Percentiles rank a stretch among this genome's conserved stretches.
These are phyloP conservation scores for Meteorus cinctellus DNA, from an alignment of 2,888 invertebrate genomes.

Conservation along the genomic window DNA sequence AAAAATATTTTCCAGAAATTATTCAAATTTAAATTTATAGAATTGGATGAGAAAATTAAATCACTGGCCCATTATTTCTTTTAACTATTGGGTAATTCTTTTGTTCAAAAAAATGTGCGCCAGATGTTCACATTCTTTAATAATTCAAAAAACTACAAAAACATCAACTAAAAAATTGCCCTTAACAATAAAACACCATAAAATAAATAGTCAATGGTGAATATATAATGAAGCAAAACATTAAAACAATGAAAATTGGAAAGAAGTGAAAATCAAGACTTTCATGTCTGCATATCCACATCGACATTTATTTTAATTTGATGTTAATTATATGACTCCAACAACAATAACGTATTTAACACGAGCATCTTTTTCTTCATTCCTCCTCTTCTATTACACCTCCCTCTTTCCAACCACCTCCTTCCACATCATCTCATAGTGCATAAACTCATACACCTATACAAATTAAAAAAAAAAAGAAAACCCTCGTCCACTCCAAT, in stretches of 20 bases:
- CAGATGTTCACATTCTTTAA: too few relatives aligned
- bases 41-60: too few relatives aligned
- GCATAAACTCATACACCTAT: not conserved
- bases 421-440: not conserved
- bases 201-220: not conserved
- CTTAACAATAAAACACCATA: too few relatives aligned
- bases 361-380: not conserved
- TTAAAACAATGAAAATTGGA: not conserved
- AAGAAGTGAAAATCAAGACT: not conserved
- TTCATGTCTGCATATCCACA: not conserved
- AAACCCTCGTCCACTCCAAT: not conserved
- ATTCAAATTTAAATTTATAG: too few relatives aligned
- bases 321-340: not conserved
- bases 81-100: too few relatives aligned
- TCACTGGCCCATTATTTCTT: too few relatives aligned
- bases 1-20: too few relatives aligned
- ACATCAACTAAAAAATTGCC: too few relatives aligned
- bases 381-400: not conserved
- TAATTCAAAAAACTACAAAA: too few relatives aligned
- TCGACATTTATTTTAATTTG: not conserved
- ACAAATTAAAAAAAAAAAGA: not conserved
- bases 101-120: too few relatives aligned
- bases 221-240: not conserved
- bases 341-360: not conserved
- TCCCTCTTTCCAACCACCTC: not conserved